These are phyloP conservation scores for Notolepis coatsorum DNA, from an alignment of 2,797 vertebrate species.

Conservation along the genomic window DNA sequence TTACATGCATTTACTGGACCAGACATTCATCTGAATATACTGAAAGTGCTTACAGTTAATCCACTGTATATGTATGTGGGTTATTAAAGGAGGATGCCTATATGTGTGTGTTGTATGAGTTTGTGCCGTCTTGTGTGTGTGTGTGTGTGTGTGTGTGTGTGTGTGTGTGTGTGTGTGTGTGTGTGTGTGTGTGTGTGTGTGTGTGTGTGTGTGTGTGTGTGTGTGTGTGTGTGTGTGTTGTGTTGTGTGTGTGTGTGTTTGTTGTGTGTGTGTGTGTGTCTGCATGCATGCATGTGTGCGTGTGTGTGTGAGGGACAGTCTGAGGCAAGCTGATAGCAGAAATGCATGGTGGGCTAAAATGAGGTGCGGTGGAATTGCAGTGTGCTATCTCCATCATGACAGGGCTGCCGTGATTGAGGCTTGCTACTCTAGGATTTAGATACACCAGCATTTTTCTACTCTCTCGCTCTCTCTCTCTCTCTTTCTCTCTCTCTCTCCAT, in stretches of 20 bases:
- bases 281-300: conserved; percentile 27
- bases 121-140: too few species aligned
- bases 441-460: conserved; percentile 70
- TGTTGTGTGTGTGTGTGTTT: conserved; percentile 27
- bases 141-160: background rate
- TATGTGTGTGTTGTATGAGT: conserved; percentile 50
- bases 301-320: conserved; percentile 49
- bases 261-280: conserved; percentile 17
- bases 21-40: conserved; percentile 60
- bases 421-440: conserved; percentile 77
- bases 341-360: conserved; percentile 82
- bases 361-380: conserved; percentile 75
- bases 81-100: conserved; percentile 67
- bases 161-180: conserved; percentile 17
- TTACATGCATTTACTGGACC: conserved; percentile 52
- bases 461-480: conserved; percentile 19
- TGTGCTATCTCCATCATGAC: conserved; percentile 78
- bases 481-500: conserved; percentile 45
- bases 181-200: background rate
- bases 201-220: conserved; percentile 47
- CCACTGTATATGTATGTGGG: conserved; percentile 67
- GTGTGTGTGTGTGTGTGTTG: conserved; percentile 43
- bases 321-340: conserved; percentile 81
- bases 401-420: conserved; percentile 78
- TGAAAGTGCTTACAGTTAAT: conserved; percentile 65